These are phyloP conservation scores for Xiphias gladius DNA, from an alignment of 2,113 vertebrate species.

Conservation along the genomic window DNA sequence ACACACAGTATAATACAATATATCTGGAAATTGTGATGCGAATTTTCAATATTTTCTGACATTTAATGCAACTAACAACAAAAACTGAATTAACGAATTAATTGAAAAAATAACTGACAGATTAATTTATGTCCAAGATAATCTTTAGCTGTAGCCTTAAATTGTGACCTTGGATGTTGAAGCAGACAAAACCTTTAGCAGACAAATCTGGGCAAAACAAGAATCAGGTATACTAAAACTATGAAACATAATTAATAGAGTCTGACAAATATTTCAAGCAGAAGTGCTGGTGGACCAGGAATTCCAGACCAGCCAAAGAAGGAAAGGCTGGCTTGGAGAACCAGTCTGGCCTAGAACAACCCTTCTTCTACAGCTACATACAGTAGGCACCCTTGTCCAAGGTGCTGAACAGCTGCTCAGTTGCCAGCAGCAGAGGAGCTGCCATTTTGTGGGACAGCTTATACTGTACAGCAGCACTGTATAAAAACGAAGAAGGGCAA, in stretches of 20 bases:
- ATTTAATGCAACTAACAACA: too few relatives aligned
- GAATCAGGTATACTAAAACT: too few relatives aligned
- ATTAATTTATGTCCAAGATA: background rate
- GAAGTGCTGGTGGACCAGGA: background rate
- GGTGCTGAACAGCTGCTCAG: slow-evolving; percentile 42
- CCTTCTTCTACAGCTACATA: slow-evolving; percentile 27
- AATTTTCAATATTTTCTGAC: too few relatives aligned
- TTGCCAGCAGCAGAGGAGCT: slow-evolving; percentile 32
- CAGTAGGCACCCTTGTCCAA: slow-evolving; percentile 36
- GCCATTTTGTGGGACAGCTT: slow-evolving; percentile 44
- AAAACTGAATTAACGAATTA: too few relatives aligned
- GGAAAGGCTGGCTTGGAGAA: background rate
- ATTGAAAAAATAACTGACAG: background rate
- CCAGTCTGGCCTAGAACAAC: slow-evolving; percentile 20
- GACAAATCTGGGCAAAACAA: too few relatives aligned
- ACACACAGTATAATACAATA: too few relatives aligned
- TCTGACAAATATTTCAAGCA: background rate
- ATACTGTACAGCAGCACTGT: background rate
- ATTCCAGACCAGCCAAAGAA: background rate
- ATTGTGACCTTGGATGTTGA: background rate
- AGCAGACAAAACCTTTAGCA: too few relatives aligned
- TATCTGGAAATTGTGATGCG: too few relatives aligned
- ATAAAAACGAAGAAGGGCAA: slow-evolving; percentile 56
- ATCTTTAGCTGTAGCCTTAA: background rate
- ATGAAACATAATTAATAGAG: too few relatives aligned